Conservation (phyloP, 2,888 invertebrate species). For the Lycocerus yunnanus region DNA sequence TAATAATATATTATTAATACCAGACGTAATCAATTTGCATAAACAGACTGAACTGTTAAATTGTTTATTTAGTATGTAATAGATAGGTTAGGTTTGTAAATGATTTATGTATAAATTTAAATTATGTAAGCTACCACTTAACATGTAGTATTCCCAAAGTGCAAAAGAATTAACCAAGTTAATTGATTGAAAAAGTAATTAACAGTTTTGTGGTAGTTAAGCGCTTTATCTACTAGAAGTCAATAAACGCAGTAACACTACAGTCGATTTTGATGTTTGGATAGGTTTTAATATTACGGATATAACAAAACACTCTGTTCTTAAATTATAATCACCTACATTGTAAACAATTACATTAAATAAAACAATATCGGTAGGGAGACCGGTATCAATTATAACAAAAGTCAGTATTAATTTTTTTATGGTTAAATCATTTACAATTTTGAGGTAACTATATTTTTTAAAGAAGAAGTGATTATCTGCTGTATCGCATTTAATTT, state of each 20-base stretch:
- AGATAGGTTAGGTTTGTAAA: not conserved
- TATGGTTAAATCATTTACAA: too few relatives aligned
- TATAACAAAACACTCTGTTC: not conserved
- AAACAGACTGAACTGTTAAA: not conserved
- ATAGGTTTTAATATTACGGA: not conserved
- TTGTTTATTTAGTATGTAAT: not conserved
- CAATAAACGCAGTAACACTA: not conserved
- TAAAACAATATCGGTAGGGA: too few relatives aligned
- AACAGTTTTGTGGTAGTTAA: not conserved
- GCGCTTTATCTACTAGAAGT: not conserved
- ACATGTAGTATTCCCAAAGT: not conserved
- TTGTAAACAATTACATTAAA: too few relatives aligned
- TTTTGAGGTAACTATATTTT: too few relatives aligned
- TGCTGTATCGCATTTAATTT: too few relatives aligned
- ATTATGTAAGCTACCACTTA: not conserved
- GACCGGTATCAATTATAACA: too few relatives aligned
- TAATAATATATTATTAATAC: not conserved
- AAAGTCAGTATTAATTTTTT: too few relatives aligned
- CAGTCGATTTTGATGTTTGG: too few relatives aligned
- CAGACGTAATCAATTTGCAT: not conserved
- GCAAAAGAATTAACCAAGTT: not conserved
- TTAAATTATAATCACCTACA: too few relatives aligned
- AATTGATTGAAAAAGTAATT: not conserved
- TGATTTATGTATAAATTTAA: not conserved
- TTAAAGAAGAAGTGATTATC: too few relatives aligned